phyloP scores from a whole-genome alignment of 2,888 invertebrate species.

The Callinectes sapidus region DNA sequence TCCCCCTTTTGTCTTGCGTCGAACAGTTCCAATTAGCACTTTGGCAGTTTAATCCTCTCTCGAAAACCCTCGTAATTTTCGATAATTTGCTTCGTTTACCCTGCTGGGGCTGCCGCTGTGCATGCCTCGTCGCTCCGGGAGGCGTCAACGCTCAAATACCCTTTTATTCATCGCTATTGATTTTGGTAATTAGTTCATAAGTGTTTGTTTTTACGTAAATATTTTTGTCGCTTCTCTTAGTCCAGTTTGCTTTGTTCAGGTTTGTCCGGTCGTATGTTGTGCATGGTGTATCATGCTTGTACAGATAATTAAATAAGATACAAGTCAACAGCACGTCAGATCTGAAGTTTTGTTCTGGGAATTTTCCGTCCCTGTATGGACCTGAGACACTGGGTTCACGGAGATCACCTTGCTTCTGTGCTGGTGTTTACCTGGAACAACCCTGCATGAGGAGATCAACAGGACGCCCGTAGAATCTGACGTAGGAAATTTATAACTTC shows the following conservation, averaged over 20 bases:
- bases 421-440: not conserved
- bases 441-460: not conserved
- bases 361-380: no score
- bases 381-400: no score
- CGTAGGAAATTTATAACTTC: not conserved
- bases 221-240: no score
- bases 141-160: not conserved
- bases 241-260: no score
- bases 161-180: slow-evolving; percentile 6
- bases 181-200: slow-evolving; percentile 9
- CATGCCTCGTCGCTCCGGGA: not conserved
- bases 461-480: not conserved
- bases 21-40: slow-evolving; percentile 34
- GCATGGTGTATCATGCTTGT: no score
- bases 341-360: no score
- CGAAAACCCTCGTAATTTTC: slow-evolving; percentile 31
- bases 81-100: slow-evolving; percentile 24
- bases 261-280: no score
- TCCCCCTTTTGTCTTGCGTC: slow-evolving; percentile 24
- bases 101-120: not conserved
- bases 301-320: no score
- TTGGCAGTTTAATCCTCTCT: slow-evolving; percentile 32
- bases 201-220: not conserved
- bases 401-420: not conserved
- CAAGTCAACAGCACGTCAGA: no score